A percentile compares a stretch with the other conserved stretches of the same genome.
Evolutionary conservation across 2,888 invertebrate genomes (phyloP).

Genomic region (Kuschelorhynchus macadamiae): DNA sequence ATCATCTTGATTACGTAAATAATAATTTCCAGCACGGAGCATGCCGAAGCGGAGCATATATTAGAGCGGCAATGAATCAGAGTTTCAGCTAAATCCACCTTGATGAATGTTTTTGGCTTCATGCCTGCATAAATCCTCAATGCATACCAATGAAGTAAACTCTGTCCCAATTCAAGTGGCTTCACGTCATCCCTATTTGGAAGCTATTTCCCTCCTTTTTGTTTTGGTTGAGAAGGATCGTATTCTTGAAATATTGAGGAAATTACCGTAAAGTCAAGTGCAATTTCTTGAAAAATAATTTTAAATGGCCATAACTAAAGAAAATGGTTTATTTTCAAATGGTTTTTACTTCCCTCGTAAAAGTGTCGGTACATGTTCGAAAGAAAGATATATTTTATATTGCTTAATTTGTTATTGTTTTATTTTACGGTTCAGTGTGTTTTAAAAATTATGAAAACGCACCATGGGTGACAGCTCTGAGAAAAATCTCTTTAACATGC

Average conservation of each 20-base stretch:
- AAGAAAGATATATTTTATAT: too few relatives aligned
- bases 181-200: constrained; percentile 53
- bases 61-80: constrained; percentile 70
- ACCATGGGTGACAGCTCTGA: too few relatives aligned
- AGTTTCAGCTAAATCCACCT: constrained; percentile 71
- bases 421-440: too few relatives aligned
- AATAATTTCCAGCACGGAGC: constrained; percentile 53
- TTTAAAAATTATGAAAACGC: too few relatives aligned
- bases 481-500: too few relatives aligned
- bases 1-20: constrained; percentile 45
- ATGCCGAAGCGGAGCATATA: constrained; percentile 68
- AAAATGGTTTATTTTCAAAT: too few relatives aligned
- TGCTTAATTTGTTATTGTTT: too few relatives aligned
- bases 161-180: constrained; percentile 64
- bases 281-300: not conserved
- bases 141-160: constrained; percentile 70
- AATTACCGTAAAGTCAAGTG: not conserved
- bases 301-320: too few relatives aligned
- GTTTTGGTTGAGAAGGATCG: not conserved
- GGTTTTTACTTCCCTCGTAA: too few relatives aligned
- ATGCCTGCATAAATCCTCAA: constrained; percentile 71
- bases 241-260: not conserved
- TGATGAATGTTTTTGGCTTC: constrained; percentile 71
- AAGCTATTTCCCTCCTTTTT: not conserved
- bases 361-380: too few relatives aligned